Evolutionary conservation across 2,888 invertebrate species (phyloP).

Genomic region (Dasypolia templi): DNA sequence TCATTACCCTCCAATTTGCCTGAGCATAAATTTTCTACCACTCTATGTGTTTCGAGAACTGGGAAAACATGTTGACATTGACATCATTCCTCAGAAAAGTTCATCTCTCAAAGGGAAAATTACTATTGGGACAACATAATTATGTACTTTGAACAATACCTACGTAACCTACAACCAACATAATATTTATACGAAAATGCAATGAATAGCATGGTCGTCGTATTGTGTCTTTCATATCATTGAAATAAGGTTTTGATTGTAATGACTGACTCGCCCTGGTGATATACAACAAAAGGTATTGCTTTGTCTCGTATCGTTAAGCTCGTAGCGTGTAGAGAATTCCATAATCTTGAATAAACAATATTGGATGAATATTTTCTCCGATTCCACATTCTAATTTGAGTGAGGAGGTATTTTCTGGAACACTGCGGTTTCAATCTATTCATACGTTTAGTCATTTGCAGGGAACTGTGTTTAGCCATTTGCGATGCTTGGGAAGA

Average conservation of each 20-base stretch:
- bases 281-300: not conserved
- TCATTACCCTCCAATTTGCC: not conserved
- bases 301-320: not conserved
- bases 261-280: not conserved
- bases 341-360: not conserved
- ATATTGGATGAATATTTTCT: conserved; percentile 9
- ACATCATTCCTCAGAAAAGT: not conserved
- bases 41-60: not conserved
- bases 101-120: not conserved
- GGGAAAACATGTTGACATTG: not conserved
- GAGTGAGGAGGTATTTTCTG: too few relatives aligned
- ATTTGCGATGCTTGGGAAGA: not conserved
- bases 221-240: not conserved
- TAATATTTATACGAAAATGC: not conserved
- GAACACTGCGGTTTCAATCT: not conserved
- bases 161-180: too few relatives aligned
- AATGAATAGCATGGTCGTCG: not conserved
- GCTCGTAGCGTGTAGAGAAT: not conserved
- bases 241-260: not conserved
- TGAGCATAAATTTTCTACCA: not conserved
- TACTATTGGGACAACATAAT: not conserved
- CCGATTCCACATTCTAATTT: not conserved
- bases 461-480: not conserved
- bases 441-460: not conserved
- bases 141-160: not conserved